Evolutionary conservation across 2,888 invertebrate species (phyloP), one percentile per base, ranked within the genome.

Genomic region (Andrena dorsata): DNA sequence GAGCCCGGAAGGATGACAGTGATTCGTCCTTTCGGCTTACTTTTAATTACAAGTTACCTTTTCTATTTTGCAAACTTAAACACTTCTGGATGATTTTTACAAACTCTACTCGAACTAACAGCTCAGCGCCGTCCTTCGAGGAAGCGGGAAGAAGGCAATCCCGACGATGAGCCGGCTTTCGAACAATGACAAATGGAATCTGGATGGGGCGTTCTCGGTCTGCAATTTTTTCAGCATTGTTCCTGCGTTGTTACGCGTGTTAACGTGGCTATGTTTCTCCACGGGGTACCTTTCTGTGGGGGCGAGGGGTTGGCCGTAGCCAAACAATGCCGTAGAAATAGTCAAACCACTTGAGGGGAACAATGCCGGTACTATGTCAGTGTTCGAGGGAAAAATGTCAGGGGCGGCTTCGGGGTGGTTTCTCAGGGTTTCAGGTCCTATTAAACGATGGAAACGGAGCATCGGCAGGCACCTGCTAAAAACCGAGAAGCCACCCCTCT

Each of bases 261-360:
- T 88, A 88, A 82, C 85, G 65, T 76, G 74, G 84, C 68, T 64
- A 73, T 64, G 58, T 65, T 73, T 69, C 60, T 61, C 84, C 64
- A 32, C 66, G 49, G 78, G 66, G 73, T 58, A 23, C 53, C 79
- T 60, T 75, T 72, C 35, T 56, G 72, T 68, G 65, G 69, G 70
- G 74, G 76, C 77, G 79, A 79, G 72, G 28, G 26, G 35, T 60
- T 58, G 73, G 35, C 16, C 76, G 30, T 28, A 51, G 73, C 75
- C 89, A 86, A 86, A 90, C 88, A 91, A 91, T 91, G 72, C 84
- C 80, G 60, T 68, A 30, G 80, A 84, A 84, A 91, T 89, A 89
- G 89, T 82, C 85, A 84, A 90, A 86, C 90, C 90, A 90, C 92
- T 92, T 82, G 90, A 91, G 51, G 53, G 30, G 84, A 82, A 92